These are phyloP conservation scores for Lipophrys pholis DNA, from an alignment of 2,113 vertebrate genomes.

Conservation along the genomic window DNA sequence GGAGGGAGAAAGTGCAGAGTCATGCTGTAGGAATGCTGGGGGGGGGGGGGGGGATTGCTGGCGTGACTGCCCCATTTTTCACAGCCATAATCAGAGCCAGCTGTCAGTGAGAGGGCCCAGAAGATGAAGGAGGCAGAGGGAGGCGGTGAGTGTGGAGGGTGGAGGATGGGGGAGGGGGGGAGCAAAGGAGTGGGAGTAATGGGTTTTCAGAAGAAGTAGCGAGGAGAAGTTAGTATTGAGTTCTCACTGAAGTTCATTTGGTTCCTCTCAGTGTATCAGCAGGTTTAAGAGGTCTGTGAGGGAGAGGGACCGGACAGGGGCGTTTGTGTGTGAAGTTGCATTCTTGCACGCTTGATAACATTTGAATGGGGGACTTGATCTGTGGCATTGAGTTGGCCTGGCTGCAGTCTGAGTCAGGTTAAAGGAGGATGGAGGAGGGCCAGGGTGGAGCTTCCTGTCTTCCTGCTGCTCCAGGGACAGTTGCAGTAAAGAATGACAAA, in stretches of 20 bases:
- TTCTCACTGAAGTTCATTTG: conserved; percentile 42
- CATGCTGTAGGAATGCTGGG: conserved; percentile 86
- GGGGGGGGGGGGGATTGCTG: conserved; percentile 72
- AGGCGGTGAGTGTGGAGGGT: no score
- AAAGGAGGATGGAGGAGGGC: conserved; percentile 28
- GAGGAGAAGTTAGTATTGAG: conserved; percentile 12
- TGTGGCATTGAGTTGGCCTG: conserved; percentile 51
- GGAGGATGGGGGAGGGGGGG: not conserved
- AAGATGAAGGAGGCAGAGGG: conserved; percentile 51
- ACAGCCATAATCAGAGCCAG: conserved; percentile 87
- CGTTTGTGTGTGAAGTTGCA: conserved; percentile 20
- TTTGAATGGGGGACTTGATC: conserved; percentile 20
- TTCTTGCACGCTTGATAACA: conserved; percentile 17
- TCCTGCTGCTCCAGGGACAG: conserved; percentile 51
- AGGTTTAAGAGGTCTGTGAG: conserved; percentile 8
- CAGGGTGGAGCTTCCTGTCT: conserved; percentile 64
- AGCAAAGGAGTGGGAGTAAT: conserved; percentile 38
- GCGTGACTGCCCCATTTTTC: conserved; percentile 86
- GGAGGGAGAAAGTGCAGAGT: conserved; percentile 84
- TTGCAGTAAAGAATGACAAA: conserved; percentile 49
- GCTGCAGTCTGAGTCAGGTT: conserved; percentile 46
- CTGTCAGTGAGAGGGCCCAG: conserved; percentile 82
- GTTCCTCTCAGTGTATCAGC: conserved; percentile 17
- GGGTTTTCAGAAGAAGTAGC: conserved; percentile 48
- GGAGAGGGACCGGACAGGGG: not conserved